Evolutionary conservation across 2,888 invertebrate species (phyloP), one percentile per base, ranked within the genome.

Genomic region (Lepidocyrtinus sp.): DNA sequence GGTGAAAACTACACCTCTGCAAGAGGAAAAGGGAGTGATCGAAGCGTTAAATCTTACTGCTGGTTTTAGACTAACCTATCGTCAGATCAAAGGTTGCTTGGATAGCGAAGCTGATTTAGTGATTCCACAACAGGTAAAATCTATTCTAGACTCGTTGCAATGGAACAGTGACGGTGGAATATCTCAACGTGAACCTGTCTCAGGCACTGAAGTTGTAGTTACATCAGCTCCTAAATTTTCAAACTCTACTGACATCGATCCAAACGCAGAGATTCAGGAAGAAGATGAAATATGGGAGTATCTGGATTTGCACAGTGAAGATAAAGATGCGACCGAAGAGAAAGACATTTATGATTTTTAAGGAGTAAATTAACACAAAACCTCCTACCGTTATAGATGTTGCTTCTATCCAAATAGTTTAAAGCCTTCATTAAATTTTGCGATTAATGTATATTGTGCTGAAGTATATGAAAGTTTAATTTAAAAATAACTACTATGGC

Each of bases 251-350:
- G 36, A 12, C 36, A 36, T 12, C 36, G 12, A 7, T 5, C 5
- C 5, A 5, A 36, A 36, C 36, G 12, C 5, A 7, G 81, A 77
- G 9, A 27, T 63, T 17, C n/a, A 59, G 2, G 83, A 85, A 15
- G 84, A 85, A 25, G 84, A 85, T 59, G 64, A 45, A 22, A 24
- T 85, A 2, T 86, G 86, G 86, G 85, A 86, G 22, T 86, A 86
- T 69, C 74, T 86, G 46, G 84, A 84, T 17, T 70, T 61, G 0
- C 75, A 82, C 5, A 69, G 21, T 15, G 83, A 83, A 12, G 64
- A 81, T 12, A 79, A 76, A 12, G 78, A 79, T 3, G 75, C 59
- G 9, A 36, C 36, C 5, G 82, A 84, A 2, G 81, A 85, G 27
- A 85, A 84, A 45, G 82, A 83, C 46, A 55, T 82, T 63, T 84